Evolutionary conservation across 2,888 invertebrate genomes (phyloP).

Genomic region (Acrocyrtus sp.): DNA sequence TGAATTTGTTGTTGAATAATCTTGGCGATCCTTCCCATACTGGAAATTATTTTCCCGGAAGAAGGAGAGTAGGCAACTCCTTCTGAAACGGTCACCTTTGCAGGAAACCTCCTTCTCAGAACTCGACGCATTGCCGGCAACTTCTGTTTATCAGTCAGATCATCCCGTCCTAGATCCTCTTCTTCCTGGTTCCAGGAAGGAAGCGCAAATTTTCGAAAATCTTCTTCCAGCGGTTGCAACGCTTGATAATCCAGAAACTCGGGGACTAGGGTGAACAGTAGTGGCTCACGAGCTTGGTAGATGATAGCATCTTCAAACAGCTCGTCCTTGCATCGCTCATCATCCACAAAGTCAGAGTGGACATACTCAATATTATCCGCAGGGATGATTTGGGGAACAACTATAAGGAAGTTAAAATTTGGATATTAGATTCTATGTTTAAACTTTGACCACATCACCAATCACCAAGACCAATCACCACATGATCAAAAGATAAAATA

Average conservation of each 20-base stretch:
- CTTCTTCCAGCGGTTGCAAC: not conserved
- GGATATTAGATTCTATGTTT: not conserved
- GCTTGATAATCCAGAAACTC: not conserved
- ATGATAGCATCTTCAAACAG: not conserved
- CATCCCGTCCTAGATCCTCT: not conserved
- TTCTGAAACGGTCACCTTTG: not conserved
- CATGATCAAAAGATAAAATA: no score
- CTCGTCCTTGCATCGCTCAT: not conserved
- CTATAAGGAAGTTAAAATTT: no score
- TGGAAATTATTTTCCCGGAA: not conserved
- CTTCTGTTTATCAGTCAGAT: no score
- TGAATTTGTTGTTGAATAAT: no score
- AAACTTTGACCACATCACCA: not conserved
- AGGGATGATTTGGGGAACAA: not conserved
- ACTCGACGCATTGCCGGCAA: not conserved
- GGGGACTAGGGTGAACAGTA: not conserved
- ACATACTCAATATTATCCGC: not conserved
- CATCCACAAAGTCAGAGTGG: not conserved
- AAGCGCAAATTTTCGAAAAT: not conserved
- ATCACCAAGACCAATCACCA: no score
- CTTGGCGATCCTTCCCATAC: not conserved
- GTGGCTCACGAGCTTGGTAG: not conserved
- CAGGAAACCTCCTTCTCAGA: not conserved
- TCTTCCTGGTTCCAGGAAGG: not conserved
- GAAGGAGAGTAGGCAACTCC: slow-evolving; percentile 3